Conservation (phyloP, 2,888 invertebrate genomes). For the Perdita meconis region DNA sequence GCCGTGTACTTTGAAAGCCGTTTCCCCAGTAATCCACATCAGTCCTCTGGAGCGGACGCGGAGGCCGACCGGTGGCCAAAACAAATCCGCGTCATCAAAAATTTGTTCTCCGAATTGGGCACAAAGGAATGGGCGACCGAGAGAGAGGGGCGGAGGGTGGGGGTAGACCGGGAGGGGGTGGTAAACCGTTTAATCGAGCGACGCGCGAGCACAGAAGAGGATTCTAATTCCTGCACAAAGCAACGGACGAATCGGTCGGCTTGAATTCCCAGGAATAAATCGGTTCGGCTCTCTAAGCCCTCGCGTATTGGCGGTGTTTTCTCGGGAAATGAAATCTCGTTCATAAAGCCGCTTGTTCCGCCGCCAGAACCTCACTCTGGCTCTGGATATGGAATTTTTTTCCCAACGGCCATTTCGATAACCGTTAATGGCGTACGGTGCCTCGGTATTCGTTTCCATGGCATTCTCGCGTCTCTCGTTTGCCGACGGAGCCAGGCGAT, state of each 20-base stretch:
- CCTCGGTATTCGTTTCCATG: constrained; percentile 46
- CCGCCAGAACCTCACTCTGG: constrained; percentile 29
- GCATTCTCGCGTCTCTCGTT: constrained; percentile 5
- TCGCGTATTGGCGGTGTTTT: constrained; percentile 54
- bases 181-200: constrained; percentile 25
- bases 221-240: constrained; percentile 41
- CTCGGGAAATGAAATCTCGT: constrained; percentile 66
- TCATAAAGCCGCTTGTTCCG: constrained; percentile 56
- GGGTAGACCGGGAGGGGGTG: not conserved
- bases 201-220: constrained; percentile 16
- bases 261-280: constrained; percentile 57
- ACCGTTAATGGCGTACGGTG: constrained; percentile 58
- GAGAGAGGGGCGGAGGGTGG: not conserved
- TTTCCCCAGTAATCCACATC: not conserved
- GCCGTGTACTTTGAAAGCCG: not conserved
- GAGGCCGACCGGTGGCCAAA: not conserved
- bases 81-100: constrained; percentile 23
- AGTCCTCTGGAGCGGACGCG: not conserved
- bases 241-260: constrained; percentile 36
- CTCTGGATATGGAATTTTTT: constrained; percentile 62
- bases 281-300: constrained; percentile 42
- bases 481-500: constrained; percentile 27
- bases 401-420: constrained; percentile 57
- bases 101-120: constrained; percentile 19
- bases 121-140: not conserved